phyloP scores from a whole-genome alignment of 2,888 invertebrate species.

The Leistus spinibarbis region DNA sequence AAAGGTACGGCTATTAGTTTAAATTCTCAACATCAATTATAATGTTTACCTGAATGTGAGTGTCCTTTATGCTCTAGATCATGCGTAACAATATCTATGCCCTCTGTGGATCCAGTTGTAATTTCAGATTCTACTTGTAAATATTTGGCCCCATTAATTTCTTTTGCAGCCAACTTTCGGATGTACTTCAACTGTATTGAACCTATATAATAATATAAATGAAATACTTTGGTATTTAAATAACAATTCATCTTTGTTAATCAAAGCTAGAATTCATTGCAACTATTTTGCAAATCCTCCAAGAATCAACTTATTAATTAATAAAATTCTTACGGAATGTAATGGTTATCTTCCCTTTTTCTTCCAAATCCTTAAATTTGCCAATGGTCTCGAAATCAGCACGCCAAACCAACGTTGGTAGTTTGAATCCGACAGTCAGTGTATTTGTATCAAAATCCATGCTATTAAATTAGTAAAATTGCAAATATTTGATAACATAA shows the following conservation, averaged over 20 bases:
- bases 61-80: background rate
- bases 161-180: background rate
- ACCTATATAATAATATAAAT: too few species aligned
- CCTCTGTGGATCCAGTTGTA: constrained; percentile 3
- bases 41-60: background rate
- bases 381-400: constrained; percentile 13
- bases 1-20: background rate
- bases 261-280: too few species aligned
- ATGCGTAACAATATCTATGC: constrained; percentile 1
- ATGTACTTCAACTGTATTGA: constrained; percentile 17
- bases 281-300: too few species aligned
- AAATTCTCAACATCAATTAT: background rate
- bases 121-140: constrained; percentile 6
- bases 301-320: background rate
- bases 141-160: constrained; percentile 10
- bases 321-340: constrained; percentile 13
- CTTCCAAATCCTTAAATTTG: constrained; percentile 9
- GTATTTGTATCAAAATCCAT: constrained; percentile 5
- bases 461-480: constrained; percentile 7
- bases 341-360: constrained; percentile 11
- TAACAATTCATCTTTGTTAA: too few species aligned
- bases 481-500: background rate
- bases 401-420: constrained; percentile 8
- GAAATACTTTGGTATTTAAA: too few species aligned
- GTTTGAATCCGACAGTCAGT: background rate